Base-by-base conservation (phyloP, 2,888 invertebrate species). In the Amblyjoppa proteus region DNA sequence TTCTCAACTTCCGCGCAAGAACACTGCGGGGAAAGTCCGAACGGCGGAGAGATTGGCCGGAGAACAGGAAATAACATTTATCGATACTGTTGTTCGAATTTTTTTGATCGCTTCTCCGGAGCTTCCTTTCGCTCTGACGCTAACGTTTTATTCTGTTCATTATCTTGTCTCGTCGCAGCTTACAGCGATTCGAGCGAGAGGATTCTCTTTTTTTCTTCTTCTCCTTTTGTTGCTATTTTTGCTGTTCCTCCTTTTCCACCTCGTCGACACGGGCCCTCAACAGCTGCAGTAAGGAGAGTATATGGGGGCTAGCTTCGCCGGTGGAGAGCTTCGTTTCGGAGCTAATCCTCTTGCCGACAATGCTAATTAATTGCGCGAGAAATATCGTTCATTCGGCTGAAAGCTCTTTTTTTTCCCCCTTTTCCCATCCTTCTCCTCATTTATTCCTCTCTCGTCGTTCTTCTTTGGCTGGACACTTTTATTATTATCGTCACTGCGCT, bases 341-440 rank as follows among this genome's bases (percentile, higher is more conserved):
- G 74, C 68, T 81, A 74, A 74, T 74, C 81, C 38, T 69, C 41
- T 45, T 49, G 64, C 49, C 49, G 81, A 75, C 75, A 81, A 28
- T 81, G 70, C 75, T 81, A 81, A 81, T 75, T 81, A 81, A 81
- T 81, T 49, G 51, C 75, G 70, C 51, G 51, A 61, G 34, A 51
- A 75, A 69, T 49, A 68, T 75, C 66, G 51, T 64, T 53, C 31
- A 20, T 66, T 66, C 53, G 45, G 25, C 53, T 13, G 49, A 38
- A 58, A 28, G 38, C 56, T 45, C 61, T 74, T 61, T 75, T 75
- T 20, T 80, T 71, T 81, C 31, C 41, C 34, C 49, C 66, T 7
- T 66, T 38, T 53, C 53, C 56, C 31, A 38, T 71, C 66, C 64
- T n/a, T 69, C 70, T 73, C 20, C 64, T 61, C 64, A 68, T 74